Evolutionary conservation across 1,140 invertebrate genomes (phyloP).

Genomic region (Anastrepha ludens): DNA sequence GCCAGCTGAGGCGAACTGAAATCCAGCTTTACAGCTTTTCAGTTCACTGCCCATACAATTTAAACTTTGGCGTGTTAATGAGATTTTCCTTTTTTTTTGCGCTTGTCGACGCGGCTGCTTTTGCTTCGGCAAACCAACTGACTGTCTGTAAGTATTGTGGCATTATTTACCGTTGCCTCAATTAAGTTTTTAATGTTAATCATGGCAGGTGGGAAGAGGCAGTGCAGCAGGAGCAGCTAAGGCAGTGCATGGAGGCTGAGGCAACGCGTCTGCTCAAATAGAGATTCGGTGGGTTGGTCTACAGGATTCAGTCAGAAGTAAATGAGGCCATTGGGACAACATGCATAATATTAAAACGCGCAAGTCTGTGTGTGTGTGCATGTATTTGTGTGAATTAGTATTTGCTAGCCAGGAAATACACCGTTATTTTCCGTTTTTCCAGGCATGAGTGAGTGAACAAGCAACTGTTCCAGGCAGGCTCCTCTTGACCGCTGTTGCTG

Average conservation of each 20-base stretch:
- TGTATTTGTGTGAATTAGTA: background rate
- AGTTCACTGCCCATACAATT: conserved; percentile 8
- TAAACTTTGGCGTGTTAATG: conserved; percentile 35
- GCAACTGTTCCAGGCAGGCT: background rate
- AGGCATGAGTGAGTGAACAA: background rate
- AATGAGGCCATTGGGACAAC: conserved; percentile 32
- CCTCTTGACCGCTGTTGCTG: background rate
- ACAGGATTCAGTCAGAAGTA: background rate
- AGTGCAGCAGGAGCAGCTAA: background rate
- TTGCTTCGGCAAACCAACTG: background rate
- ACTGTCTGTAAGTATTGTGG: background rate
- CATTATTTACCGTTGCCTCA: conserved; percentile 38
- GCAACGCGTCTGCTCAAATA: background rate
- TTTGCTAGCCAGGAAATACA: too few species aligned
- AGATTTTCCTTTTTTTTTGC: background rate
- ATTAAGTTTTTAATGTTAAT: conserved; percentile 35
- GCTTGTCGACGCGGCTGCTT: background rate
- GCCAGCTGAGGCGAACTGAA: background rate
- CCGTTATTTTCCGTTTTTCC: too few species aligned
- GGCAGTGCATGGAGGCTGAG: background rate
- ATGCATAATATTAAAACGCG: background rate
- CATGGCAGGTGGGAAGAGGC: background rate
- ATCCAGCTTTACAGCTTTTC: background rate
- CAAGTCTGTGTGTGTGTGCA: background rate
- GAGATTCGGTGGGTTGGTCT: background rate